phyloP scores from a whole-genome alignment of 2,113 vertebrate genomes.

The Poeciliopsis prolifica region DNA sequence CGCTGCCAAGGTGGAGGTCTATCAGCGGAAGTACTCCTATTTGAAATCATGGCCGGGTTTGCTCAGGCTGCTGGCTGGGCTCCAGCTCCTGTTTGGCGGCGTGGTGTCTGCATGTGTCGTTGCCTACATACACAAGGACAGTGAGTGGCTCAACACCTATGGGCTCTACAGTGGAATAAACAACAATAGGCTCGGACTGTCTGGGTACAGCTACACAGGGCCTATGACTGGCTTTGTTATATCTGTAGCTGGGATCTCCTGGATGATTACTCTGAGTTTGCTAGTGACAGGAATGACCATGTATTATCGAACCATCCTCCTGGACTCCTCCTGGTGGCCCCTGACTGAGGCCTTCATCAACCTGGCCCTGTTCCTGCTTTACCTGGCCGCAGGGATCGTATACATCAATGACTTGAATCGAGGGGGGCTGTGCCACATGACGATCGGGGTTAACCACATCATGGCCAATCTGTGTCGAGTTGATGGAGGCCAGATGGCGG shows the following conservation, averaged over 20 bases:
- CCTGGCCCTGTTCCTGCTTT: conserved; percentile 77
- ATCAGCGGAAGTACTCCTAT: conserved; percentile 74
- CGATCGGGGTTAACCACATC: conserved; percentile 75
- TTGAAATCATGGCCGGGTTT: conserved; percentile 79
- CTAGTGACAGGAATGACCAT: conserved; percentile 78
- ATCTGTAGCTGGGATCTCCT: conserved; percentile 71
- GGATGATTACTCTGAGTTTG: conserved; percentile 76
- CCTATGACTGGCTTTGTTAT: conserved; percentile 83
- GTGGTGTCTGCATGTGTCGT: conserved; percentile 81
- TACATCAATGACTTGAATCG: conserved; percentile 82
- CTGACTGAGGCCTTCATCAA: conserved; percentile 80
- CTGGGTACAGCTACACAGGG: conserved; percentile 77
- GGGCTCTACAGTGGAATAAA: conserved; percentile 57
- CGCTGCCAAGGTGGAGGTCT: conserved; percentile 74
- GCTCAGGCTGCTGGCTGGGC: conserved; percentile 73
- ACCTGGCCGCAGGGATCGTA: conserved; percentile 80
- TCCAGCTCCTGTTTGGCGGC: conserved; percentile 82
- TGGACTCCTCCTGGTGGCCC: conserved; percentile 84
- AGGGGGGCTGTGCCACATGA: conserved; percentile 80
- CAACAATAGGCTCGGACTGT: conserved; percentile 52
- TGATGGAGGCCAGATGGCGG: conserved; percentile 83
- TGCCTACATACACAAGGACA: conserved; percentile 82
- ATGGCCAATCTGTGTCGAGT: conserved; percentile 70
- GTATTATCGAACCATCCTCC: conserved; percentile 82
- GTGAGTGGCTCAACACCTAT: conserved; percentile 78